A percentile compares a stretch with the other conserved stretches of the same genome.
Evolutionary conservation across 2,113 vertebrate species (phyloP).

Genomic region (Ceyx margarethae): DNA sequence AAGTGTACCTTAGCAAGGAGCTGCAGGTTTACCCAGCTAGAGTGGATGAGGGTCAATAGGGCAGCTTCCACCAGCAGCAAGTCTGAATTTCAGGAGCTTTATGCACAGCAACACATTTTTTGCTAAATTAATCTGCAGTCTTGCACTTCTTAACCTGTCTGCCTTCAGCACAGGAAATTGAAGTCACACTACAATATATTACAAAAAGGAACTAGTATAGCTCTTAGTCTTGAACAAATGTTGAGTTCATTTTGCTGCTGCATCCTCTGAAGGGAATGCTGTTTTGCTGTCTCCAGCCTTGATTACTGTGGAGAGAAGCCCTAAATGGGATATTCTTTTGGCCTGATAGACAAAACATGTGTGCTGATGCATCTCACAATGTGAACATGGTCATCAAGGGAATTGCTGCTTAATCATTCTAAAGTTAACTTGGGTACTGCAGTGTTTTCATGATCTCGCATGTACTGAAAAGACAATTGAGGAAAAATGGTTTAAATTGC

Average conservation of each 20-base stretch:
- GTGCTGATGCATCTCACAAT: conserved; percentile 4
- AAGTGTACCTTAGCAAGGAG: background rate
- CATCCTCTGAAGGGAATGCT: conserved; percentile 26
- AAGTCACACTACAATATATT: background rate
- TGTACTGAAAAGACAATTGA: conserved; percentile 44
- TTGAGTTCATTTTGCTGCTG: background rate
- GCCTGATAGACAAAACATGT: conserved; percentile 51
- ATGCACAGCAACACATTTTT: background rate
- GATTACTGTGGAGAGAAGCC: conserved; percentile 56
- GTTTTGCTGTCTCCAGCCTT: conserved; percentile 30
- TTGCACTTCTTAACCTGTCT: background rate
- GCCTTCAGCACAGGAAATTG: background rate
- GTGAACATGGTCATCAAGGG: background rate
- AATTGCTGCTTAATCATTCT: conserved; percentile 18
- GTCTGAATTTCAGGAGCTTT: background rate
- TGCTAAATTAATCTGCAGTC: background rate
- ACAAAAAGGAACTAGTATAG: background rate
- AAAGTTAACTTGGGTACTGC: background rate
- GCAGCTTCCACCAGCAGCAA: background rate
- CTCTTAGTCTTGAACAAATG: background rate
- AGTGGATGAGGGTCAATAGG: background rate
- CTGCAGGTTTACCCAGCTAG: background rate
- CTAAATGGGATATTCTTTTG: conserved; percentile 9
- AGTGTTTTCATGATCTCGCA: background rate
- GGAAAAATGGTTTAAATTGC: background rate